These are phyloP conservation scores for Ganaspis sp. DNA, from an alignment of 1,140 invertebrate genomes.

Conservation along the genomic window DNA sequence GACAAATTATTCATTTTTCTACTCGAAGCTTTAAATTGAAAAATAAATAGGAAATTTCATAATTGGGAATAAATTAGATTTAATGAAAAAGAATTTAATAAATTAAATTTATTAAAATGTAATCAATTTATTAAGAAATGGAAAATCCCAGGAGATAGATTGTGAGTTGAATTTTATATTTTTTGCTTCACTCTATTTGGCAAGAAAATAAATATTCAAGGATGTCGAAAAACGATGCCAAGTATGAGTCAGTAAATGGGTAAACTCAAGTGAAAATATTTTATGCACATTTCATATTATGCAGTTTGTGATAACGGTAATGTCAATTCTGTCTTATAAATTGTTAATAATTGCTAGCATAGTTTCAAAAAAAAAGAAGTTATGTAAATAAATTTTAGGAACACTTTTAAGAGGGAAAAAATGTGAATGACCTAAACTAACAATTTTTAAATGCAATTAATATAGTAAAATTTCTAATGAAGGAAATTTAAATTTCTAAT, in stretches of 20 bases:
- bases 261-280: neutral
- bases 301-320: slow-evolving; percentile 9
- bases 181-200: too few relatives aligned
- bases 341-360: neutral
- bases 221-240: slow-evolving; percentile 46
- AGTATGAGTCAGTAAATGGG: slow-evolving; percentile 47
- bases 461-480: too few relatives aligned
- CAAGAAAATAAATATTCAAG: slow-evolving; percentile 41
- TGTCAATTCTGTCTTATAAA: neutral
- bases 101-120: neutral
- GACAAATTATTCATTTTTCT: too few relatives aligned
- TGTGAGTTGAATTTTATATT: too few relatives aligned
- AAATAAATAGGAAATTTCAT: too few relatives aligned
- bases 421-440: too few relatives aligned
- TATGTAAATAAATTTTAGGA: too few relatives aligned
- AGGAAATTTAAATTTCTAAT: too few relatives aligned
- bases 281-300: slow-evolving; percentile 34
- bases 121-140: slow-evolving; percentile 32
- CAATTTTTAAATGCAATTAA: too few relatives aligned
- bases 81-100: neutral
- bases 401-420: too few relatives aligned
- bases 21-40: too few relatives aligned
- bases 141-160: too few relatives aligned
- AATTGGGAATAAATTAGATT: neutral
- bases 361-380: neutral